These are phyloP conservation scores for Cyprinodon tularosa DNA, from an alignment of 2,113 vertebrate species.

Conservation along the genomic window DNA sequence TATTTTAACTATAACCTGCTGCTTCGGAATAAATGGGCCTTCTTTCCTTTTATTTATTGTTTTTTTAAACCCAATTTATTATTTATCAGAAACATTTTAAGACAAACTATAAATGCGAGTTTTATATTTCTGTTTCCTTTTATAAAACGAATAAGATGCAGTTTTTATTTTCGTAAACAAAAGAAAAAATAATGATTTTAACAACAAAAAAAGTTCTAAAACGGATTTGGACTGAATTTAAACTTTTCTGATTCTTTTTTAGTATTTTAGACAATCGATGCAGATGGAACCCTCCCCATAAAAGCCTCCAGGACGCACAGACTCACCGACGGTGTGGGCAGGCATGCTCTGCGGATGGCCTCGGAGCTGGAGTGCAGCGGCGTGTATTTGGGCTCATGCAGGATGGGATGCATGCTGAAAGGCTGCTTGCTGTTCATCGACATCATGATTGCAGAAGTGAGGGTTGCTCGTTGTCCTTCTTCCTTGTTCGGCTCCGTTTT, in stretches of 20 bases:
- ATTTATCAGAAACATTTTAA: no score
- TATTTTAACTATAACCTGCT: no score
- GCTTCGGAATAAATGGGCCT: no score
- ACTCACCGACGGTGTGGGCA: slow-evolving; percentile 89
- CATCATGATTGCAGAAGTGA: slow-evolving; percentile 85
- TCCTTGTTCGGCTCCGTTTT: slow-evolving; percentile 66
- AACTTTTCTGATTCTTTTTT: background rate
- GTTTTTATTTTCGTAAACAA: background rate
- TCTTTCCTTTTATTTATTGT: no score
- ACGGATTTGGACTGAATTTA: background rate
- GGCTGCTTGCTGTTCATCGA: slow-evolving; percentile 96
- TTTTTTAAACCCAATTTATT: no score
- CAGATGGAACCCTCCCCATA: background rate
- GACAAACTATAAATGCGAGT: no score
- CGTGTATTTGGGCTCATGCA: slow-evolving; percentile 91
- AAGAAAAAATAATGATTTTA: background rate
- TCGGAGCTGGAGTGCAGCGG: slow-evolving; percentile 90
- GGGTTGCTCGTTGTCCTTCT: slow-evolving; percentile 63
- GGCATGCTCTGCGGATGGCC: slow-evolving; percentile 88
- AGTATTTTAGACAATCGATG: background rate
- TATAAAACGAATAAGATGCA: no score
- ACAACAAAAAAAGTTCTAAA: background rate
- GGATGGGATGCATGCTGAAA: slow-evolving; percentile 92
- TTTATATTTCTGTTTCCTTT: no score
- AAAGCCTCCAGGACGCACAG: background rate